Evolutionary conservation across 2,797 vertebrate species (phyloP).

Genomic region (Clarias platycephalus): DNA sequence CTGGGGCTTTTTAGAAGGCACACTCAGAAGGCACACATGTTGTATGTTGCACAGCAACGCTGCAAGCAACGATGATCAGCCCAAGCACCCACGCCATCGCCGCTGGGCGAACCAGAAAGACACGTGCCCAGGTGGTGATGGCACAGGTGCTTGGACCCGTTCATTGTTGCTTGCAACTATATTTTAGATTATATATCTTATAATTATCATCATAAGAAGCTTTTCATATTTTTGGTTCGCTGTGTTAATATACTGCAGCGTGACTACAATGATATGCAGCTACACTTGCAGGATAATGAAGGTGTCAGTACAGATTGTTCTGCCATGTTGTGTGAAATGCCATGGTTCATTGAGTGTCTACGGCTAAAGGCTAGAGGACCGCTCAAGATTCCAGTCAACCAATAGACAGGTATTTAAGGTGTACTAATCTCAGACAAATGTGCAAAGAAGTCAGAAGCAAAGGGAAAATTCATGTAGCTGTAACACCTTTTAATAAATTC

Average conservation of each 20-base stretch:
- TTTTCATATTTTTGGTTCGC: neutral
- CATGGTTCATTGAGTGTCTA: neutral
- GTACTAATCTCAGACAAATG: neutral
- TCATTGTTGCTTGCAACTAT: too few species aligned
- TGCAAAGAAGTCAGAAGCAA: neutral
- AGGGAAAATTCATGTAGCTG: neutral
- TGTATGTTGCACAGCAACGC: too few species aligned
- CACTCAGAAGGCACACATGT: too few species aligned
- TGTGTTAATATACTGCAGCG: neutral
- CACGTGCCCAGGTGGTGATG: too few species aligned
- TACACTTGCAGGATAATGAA: neutral
- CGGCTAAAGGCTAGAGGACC: neutral
- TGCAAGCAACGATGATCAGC: too few species aligned
- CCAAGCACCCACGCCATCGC: too few species aligned
- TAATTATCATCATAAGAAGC: neutral
- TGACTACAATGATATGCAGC: neutral
- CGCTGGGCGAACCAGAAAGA: too few species aligned
- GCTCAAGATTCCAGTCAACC: slow-evolving; percentile 3
- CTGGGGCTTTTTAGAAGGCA: too few species aligned
- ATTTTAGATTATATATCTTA: too few species aligned
- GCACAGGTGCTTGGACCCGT: too few species aligned
- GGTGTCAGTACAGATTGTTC: neutral
- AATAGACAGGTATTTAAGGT: neutral
- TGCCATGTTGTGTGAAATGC: neutral
- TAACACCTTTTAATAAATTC: neutral